Percentiles rank a stretch among this genome's conserved stretches.
phyloP scores from a whole-genome alignment of 2,797 vertebrate genomes.

The Cynodonichthys magdalenae region DNA sequence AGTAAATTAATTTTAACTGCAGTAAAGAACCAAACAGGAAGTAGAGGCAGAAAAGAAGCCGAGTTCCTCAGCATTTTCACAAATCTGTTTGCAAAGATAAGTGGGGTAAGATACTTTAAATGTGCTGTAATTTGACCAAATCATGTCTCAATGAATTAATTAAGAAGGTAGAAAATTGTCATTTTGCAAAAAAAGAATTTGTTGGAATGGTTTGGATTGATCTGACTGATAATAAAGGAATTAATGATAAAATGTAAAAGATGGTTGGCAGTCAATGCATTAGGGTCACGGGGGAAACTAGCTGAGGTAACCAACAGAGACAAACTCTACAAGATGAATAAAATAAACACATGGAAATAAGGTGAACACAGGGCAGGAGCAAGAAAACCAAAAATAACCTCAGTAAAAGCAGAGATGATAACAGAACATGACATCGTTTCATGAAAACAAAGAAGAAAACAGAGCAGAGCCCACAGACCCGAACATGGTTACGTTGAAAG shows the following conservation, averaged over 20 bases:
- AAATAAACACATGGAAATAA: not conserved
- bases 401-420: not conserved
- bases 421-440: not conserved
- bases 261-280: not conserved
- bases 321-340: not conserved
- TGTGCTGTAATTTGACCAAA: too few relatives aligned
- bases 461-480: not conserved
- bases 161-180: too few relatives aligned
- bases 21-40: not conserved
- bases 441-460: not conserved
- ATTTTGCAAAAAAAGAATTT: too few relatives aligned
- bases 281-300: not conserved
- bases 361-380: not conserved
- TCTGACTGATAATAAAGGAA: not conserved
- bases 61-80: too few relatives aligned
- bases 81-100: not conserved
- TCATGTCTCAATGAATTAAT: too few relatives aligned
- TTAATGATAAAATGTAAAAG: not conserved
- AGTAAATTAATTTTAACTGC: not conserved
- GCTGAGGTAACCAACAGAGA: not conserved
- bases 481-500: not conserved
- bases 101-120: too few relatives aligned
- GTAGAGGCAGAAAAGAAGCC: slow-evolving; percentile 18
- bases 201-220: not conserved
- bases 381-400: not conserved